Evolutionary conservation across 2,888 invertebrate species (phyloP), one percentile per base, ranked within the genome.

Genomic region (Synergus japonicus): DNA sequence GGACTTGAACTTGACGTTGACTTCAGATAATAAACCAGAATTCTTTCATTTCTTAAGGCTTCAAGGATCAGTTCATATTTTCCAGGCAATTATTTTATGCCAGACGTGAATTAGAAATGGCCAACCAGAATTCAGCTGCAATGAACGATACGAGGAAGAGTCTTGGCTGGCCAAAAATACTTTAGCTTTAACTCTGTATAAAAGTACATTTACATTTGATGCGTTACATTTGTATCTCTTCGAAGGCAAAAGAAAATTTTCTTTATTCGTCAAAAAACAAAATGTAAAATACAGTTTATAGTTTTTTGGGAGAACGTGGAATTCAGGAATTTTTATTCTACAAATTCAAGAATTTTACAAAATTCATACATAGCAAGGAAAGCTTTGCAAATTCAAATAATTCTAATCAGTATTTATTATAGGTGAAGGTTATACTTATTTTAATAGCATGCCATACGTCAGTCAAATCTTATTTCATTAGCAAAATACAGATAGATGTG

Each of bases 1-100:
- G 89, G 85, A 90, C 89, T 90, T 88, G 88, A 90, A 90, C 89
- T 88, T 89, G 83, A 89, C 86, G 89, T 84, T 87, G 89, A 89
- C 88, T 87, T 89, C 88, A 88, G 85, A 83, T 82, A 88, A 88
- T 87, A 85, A 88, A 85, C 87, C 86, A 82, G 84, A 87, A 83
- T 87, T 85, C 85, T 86, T 85, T 86, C 86, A 78, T 85, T 49
- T 80, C 85, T 77, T 83, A 83, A 88, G 85, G 86, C 88, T 85
- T 87, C 86, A 85, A 83, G 82, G 81, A 86, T 85, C 86, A 82
- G 83, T 87, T 87, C 87, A 86, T 84, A 86, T 86, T 80, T 88
- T 87, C 89, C 89, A 88, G 85, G 86, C 83, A 86, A 86, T 83
- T 82, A 83, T 79, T 85, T 87, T 84, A 84, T 81, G 87, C 89